phyloP scores from a whole-genome alignment of 2,797 vertebrate genomes.

The Dryobates pubescens region DNA sequence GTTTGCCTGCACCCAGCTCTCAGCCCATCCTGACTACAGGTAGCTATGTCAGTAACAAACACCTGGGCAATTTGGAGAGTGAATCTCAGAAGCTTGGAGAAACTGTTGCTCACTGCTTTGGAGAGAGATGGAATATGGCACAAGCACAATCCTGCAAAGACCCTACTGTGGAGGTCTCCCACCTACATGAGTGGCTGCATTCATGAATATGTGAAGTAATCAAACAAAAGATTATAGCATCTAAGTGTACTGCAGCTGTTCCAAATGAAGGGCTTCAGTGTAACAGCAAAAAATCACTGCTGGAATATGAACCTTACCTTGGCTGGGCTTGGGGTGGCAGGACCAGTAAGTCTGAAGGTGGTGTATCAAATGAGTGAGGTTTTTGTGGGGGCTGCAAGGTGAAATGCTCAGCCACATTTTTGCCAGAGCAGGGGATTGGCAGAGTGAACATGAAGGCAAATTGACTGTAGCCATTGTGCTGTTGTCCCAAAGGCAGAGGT shows the following conservation, averaged over 20 bases:
- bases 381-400: background rate
- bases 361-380: background rate
- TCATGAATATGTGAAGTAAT: background rate
- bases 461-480: background rate
- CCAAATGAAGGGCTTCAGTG: background rate
- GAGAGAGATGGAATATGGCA: background rate
- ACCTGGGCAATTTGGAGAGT: background rate
- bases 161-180: rapidly evolving
- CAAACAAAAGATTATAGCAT: background rate
- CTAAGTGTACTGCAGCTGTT: background rate
- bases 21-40: background rate
- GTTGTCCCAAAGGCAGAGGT: background rate
- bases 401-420: background rate
- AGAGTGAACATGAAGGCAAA: background rate
- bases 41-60: background rate
- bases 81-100: background rate
- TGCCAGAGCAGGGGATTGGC: background rate
- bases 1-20: too few relatives aligned
- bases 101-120: background rate
- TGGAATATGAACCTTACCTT: background rate
- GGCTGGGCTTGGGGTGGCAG: background rate
- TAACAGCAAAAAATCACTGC: background rate
- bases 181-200: background rate
- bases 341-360: background rate
- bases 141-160: background rate